These are phyloP conservation scores for Andricus quercusramuli DNA, from an alignment of 2,888 invertebrate species.

Conservation along the genomic window DNA sequence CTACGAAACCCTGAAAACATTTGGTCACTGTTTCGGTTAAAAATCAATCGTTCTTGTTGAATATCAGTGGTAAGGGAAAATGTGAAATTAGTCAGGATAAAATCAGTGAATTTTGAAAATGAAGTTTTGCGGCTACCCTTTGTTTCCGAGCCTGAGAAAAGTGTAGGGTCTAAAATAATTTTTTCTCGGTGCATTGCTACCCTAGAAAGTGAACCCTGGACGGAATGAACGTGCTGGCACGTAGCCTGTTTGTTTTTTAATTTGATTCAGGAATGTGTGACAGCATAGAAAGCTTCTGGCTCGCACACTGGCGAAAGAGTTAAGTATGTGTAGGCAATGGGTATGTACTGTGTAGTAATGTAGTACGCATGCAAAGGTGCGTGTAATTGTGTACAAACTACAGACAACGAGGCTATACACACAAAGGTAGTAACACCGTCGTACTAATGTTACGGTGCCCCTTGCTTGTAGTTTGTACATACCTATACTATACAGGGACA, in stretches of 20 bases:
- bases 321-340: constrained; percentile 11
- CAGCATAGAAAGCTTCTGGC: constrained; percentile 46
- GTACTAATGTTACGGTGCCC: constrained; percentile 50
- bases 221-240: constrained; percentile 33
- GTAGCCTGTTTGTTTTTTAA: constrained; percentile 48
- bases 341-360: background rate
- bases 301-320: constrained; percentile 5
- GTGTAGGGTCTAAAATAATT: constrained; percentile 3
- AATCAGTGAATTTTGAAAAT: too few relatives aligned
- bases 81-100: too few relatives aligned
- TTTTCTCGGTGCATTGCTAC: constrained; percentile 3
- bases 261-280: constrained; percentile 52
- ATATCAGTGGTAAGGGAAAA: too few relatives aligned
- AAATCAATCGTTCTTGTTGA: too few relatives aligned
- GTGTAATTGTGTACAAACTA: constrained; percentile 8
- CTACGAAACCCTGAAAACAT: too few relatives aligned
- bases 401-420: background rate
- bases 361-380: constrained; percentile 3
- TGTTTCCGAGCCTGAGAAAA: background rate
- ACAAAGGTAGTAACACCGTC: constrained; percentile 26
- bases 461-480: constrained; percentile 44
- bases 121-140: too few relatives aligned
- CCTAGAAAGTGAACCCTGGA: constrained; percentile 34
- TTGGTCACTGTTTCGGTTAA: too few relatives aligned
- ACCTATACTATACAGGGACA: constrained; percentile 38